Base-by-base conservation (phyloP, 35 echinoderm and acorn worm genomes). In the Ophiothrix spiculata region DNA sequence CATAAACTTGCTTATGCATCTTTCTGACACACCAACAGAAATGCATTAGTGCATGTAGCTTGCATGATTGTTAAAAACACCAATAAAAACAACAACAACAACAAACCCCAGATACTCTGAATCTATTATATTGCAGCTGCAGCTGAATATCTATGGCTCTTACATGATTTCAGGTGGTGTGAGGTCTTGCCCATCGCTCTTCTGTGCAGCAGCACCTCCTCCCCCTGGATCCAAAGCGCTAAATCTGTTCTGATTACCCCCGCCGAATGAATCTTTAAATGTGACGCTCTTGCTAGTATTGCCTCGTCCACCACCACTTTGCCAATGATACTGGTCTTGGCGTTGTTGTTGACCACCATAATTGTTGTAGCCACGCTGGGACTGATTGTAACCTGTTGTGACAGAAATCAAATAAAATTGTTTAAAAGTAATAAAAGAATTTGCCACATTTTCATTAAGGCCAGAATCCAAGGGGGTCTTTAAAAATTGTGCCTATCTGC, bases 241-340 rank as follows among this genome's bases (percentile, higher is more conserved):
- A 29, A 89, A 89, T 25, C 60, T 49, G 49, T 89, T 89, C 13
- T 74, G 29, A 25, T 40, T 64, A 3, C 21, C 12, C 12, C 45
- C 33, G 25, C 73, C 80, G 34, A 83, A 89, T 4, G 87, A 83
- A 37, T 88, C 78, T 37, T 75, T 60, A 28, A 88, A 88, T 1
- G 1, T 32, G 32, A 88, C 87, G 17, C 33, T n/a, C 38, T 88
- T 80, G 36, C 78, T 40, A 32, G 42, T 56, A 73, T 33, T n/a
- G 28, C 54, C 82, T 56, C 86, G 49, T 35, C 87, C 77, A 74
- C 56, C 54, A 12, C 83, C 83, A 38, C 87, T 69, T 32, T 12
- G 25, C 23, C 86, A 74, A 49, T 49, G 39, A 49, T 38, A 33
- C 0, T 38, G 25, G 10, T 14, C 32, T 1, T 37, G 32, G 3